These are phyloP conservation scores for Rhinogobius similis DNA, from an alignment of 2,113 vertebrate species.

Conservation along the genomic window DNA sequence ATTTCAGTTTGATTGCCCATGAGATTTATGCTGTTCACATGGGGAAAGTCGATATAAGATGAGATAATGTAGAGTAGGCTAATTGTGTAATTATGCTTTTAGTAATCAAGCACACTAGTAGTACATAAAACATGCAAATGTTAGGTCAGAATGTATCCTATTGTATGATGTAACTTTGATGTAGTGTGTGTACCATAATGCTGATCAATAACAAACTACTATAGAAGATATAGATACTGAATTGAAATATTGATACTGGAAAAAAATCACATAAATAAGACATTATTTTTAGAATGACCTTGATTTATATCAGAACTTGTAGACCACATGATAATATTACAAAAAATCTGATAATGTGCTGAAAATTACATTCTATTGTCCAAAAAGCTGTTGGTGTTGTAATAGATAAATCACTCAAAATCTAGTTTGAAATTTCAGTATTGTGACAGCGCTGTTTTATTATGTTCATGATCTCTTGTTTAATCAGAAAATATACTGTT, in stretches of 20 bases:
- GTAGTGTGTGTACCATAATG: not conserved
- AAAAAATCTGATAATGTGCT: no score
- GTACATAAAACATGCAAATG: not conserved
- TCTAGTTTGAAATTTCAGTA: not conserved
- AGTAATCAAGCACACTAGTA: not conserved
- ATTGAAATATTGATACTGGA: no score
- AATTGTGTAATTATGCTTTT: not conserved
- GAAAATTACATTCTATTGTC: not conserved
- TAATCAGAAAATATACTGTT: not conserved
- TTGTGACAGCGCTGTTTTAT: not conserved
- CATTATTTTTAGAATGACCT: no score
- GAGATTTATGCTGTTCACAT: constrained; percentile 34
- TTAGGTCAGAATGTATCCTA: not conserved
- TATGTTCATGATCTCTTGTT: not conserved
- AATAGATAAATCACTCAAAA: no score
- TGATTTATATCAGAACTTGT: no score
- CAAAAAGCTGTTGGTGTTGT: no score
- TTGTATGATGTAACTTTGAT: not conserved
- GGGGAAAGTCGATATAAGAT: constrained; percentile 22
- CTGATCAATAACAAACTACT: no score
- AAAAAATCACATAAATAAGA: no score
- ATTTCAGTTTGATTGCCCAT: constrained; percentile 63
- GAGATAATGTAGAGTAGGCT: not conserved
- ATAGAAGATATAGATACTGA: no score
- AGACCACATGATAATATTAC: no score